Percentiles rank a stretch among this genome's conserved stretches.
Evolutionary conservation across 2,113 vertebrate genomes (phyloP).

Genomic region (Sitta europaea): DNA sequence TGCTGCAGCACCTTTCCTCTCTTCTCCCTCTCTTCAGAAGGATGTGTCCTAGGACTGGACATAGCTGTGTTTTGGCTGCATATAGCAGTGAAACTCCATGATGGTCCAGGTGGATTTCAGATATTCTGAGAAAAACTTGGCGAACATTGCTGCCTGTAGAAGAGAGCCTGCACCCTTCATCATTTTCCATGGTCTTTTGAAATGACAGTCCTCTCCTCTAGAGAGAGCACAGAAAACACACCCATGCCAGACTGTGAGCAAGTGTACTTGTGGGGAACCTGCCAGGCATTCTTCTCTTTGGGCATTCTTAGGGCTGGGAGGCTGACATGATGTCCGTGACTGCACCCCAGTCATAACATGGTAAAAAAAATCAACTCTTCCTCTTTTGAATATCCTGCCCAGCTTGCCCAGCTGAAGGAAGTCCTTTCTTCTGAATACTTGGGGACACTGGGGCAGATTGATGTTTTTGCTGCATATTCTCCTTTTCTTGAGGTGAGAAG

Average conservation of each 20-base stretch:
- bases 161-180: background rate
- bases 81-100: background rate
- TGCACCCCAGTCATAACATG: accelerated
- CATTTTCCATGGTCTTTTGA: accelerated
- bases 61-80: background rate
- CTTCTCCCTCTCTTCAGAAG: background rate
- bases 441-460: accelerated
- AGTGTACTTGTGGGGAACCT: background rate
- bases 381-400: background rate
- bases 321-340: accelerated
- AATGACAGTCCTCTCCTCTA: background rate
- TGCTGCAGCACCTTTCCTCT: background rate
- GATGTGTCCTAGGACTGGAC: background rate
- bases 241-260: background rate
- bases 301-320: background rate
- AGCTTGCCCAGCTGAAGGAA: background rate
- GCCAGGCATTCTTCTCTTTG: background rate
- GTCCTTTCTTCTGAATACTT: background rate
- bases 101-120: background rate
- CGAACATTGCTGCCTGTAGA: background rate
- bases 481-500: background rate
- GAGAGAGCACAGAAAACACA: background rate
- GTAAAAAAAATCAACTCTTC: background rate
- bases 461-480: background rate
- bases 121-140: background rate